Percentiles rank a stretch among this genome's conserved stretches.
Conservation (phyloP, 2,113 vertebrate species). For the Hucho hucho region DNA sequence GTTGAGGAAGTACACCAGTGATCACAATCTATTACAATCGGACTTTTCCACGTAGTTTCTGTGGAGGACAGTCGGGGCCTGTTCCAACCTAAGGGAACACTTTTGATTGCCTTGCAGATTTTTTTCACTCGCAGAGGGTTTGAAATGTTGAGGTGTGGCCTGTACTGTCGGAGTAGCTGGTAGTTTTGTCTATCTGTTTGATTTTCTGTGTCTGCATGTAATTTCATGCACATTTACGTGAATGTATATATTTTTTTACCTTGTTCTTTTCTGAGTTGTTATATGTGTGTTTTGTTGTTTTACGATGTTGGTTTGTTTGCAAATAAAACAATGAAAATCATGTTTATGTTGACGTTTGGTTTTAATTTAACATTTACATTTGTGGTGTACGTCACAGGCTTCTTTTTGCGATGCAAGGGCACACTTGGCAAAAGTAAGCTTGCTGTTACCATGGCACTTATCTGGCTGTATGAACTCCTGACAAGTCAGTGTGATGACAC, state of each 20-base stretch:
- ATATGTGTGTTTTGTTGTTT: conserved; percentile 49
- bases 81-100: conserved; percentile 29
- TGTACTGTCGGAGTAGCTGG: conserved; percentile 38
- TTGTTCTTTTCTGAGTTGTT: conserved; percentile 37
- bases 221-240: conserved; percentile 57
- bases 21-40: conserved; percentile 16
- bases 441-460: no score
- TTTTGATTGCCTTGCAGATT: conserved; percentile 43
- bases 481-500: no score
- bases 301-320: conserved; percentile 56
- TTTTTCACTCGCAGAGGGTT: conserved; percentile 24
- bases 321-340: conserved; percentile 58
- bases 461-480: no score
- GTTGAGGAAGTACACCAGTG: not conserved
- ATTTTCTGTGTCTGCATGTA: conserved; percentile 14
- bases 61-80: not conserved
- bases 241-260: conserved; percentile 50
- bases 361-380: no score
- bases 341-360: no score
- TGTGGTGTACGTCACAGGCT: no score
- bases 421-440: no score
- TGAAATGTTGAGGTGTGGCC: conserved; percentile 25
- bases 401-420: no score
- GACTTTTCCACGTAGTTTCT: not conserved
- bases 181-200: conserved; percentile 31